Percentiles rank a stretch among this genome's conserved stretches.
These are phyloP conservation scores for Notodonta dromedarius DNA, from an alignment of 2,888 invertebrate genomes.

Conservation along the genomic window DNA sequence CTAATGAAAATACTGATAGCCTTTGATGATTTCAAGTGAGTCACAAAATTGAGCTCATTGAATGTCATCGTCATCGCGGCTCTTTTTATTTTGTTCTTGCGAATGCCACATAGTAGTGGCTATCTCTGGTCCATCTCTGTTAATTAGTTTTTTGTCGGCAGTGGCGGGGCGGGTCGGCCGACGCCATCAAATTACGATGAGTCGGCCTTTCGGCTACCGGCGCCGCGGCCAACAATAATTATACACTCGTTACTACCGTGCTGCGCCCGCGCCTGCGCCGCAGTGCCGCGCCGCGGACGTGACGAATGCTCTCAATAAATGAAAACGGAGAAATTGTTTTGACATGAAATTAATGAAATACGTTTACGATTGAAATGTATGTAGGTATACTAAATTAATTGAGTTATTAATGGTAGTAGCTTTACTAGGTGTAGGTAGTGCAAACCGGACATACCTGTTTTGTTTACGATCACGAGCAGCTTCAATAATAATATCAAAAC, in stretches of 20 bases:
- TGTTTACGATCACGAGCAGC: neutral
- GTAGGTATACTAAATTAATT: neutral
- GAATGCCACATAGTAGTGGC: slow-evolving; percentile 63
- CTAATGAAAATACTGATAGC: slow-evolving; percentile 23
- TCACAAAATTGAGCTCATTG: slow-evolving; percentile 51
- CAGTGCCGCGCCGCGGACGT: slow-evolving; percentile 42
- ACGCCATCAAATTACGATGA: slow-evolving; percentile 85
- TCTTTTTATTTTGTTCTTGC: slow-evolving; percentile 64
- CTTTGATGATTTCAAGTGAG: slow-evolving; percentile 13
- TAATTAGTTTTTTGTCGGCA: slow-evolving; percentile 82
- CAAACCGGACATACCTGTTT: neutral
- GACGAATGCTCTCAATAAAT: slow-evolving; percentile 62
- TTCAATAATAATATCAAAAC: neutral
- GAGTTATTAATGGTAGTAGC: neutral
- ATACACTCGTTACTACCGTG: slow-evolving; percentile 84
- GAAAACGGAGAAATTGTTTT: slow-evolving; percentile 66
- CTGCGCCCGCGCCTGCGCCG: slow-evolving; percentile 57
- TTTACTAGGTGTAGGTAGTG: slow-evolving; percentile 13
- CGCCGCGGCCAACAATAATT: slow-evolving; percentile 75
- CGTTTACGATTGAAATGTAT: slow-evolving; percentile 29
- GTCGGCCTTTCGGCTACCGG: slow-evolving; percentile 82
- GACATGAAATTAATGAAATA: slow-evolving; percentile 52
- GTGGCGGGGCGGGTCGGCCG: slow-evolving; percentile 73
- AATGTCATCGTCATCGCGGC: slow-evolving; percentile 51
- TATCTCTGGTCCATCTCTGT: slow-evolving; percentile 72